A percentile compares a stretch with the other conserved stretches of the same genome.
Conservation (phyloP, 2,113 vertebrate genomes). For the Lonchura striata region DNA sequence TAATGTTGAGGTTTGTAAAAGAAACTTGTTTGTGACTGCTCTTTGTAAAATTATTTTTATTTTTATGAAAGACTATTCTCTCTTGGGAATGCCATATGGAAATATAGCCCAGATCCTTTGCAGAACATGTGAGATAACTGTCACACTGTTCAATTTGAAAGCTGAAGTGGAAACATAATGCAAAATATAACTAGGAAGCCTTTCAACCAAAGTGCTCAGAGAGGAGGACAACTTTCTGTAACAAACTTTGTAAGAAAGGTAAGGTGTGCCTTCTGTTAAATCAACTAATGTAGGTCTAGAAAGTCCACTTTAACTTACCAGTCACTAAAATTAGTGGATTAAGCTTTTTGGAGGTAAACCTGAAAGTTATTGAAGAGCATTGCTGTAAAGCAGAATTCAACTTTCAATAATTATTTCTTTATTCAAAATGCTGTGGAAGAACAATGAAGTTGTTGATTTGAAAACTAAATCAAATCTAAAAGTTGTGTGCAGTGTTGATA, state of each 20-base stretch:
- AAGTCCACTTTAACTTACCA: not conserved
- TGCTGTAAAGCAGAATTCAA: not conserved
- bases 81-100: not conserved
- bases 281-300: not conserved
- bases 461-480: not conserved
- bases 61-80: not conserved
- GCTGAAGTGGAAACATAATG: not conserved
- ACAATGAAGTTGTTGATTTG: not conserved
- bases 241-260: not conserved
- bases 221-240: not conserved
- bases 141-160: not conserved
- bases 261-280: not conserved
- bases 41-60: not conserved
- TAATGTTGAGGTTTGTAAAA: not conserved
- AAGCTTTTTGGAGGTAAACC: not conserved
- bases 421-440: not conserved
- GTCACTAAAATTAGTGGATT: not conserved
- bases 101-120: not conserved
- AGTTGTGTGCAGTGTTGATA: rapidly evolving
- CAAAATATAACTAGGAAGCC: not conserved
- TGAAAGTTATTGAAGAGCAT: not conserved
- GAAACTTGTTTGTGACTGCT: not conserved
- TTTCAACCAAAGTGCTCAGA: not conserved
- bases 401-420: not conserved
- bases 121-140: not conserved